Evolutionary conservation across 2,888 invertebrate genomes (phyloP).

Genomic region (Ormyrus thymus): DNA sequence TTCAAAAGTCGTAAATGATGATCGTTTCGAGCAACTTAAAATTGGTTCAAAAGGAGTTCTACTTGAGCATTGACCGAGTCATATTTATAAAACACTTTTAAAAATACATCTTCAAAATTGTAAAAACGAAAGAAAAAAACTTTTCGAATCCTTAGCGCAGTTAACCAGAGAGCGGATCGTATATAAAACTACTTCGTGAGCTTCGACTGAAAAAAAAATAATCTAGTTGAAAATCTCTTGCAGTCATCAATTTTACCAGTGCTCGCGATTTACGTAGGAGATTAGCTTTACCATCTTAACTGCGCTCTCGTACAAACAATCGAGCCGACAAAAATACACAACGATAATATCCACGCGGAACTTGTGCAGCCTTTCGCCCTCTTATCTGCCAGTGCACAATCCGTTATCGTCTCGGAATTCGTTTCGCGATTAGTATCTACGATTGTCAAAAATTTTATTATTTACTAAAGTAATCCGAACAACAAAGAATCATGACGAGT

Average conservation of each 20-base stretch:
- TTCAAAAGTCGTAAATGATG: background rate
- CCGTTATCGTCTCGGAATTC: constrained; percentile 5
- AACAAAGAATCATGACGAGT: background rate
- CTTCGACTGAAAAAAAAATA: background rate
- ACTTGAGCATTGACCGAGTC: background rate
- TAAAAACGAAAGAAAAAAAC: constrained; percentile 2
- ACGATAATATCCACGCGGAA: constrained; percentile 29
- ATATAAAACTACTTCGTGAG: background rate
- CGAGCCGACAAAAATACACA: background rate
- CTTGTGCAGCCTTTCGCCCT: constrained; percentile 5
- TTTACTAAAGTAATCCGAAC: background rate
- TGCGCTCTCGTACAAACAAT: constrained; percentile 23
- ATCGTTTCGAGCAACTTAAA: background rate
- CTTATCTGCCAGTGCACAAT: constrained; percentile 12
- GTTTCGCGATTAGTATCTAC: background rate
- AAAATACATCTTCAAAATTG: background rate
- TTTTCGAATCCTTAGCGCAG: background rate
- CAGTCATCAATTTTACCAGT: background rate
- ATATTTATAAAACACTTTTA: no score
- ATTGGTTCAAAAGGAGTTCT: background rate
- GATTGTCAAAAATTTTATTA: constrained; percentile 4
- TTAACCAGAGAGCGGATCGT: background rate
- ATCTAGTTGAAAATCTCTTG: constrained; percentile 1
- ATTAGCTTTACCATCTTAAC: constrained; percentile 27
- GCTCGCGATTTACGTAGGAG: background rate